Conservation (phyloP, 2,888 invertebrate species). For the Reticulitermes lucifugus region DNA sequence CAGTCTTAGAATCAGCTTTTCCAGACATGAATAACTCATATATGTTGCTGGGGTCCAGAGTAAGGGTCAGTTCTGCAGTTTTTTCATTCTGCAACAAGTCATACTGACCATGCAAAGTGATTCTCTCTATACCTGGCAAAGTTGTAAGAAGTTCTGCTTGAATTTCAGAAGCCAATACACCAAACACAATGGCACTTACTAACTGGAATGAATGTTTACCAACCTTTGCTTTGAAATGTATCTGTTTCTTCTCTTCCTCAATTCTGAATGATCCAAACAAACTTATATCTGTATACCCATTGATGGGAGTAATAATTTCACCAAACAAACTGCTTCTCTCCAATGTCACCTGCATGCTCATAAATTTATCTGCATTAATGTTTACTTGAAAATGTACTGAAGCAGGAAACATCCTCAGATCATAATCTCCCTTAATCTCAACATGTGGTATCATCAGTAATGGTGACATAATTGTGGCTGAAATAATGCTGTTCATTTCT, state of each 20-base stretch:
- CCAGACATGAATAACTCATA: conserved; percentile 28
- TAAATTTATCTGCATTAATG: neutral
- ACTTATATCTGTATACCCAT: conserved; percentile 4
- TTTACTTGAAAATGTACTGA: neutral
- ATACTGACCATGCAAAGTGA: conserved; percentile 38
- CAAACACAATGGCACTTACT: neutral
- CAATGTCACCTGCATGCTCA: neutral
- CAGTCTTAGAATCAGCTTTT: neutral
- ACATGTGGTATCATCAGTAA: neutral
- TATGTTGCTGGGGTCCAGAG: neutral
- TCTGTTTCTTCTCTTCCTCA: neutral
- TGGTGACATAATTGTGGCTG: neutral
- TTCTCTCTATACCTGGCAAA: conserved; percentile 21
- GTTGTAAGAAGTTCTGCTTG: conserved; percentile 21
- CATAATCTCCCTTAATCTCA: conserved; percentile 16
- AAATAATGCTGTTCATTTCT: conserved; percentile 1
- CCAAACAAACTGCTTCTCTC: conserved; percentile 12
- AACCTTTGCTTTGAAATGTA: neutral
- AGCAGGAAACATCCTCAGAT: neutral
- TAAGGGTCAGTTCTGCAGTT: neutral
- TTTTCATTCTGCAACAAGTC: conserved; percentile 32
- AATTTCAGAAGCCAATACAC: conserved; percentile 11
- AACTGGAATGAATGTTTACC: conserved; percentile 7
- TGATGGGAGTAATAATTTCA: conserved; percentile 34
- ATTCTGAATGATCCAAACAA: neutral